Evolutionary conservation across 2,797 vertebrate genomes (phyloP).

Genomic region (Anguilla obscura): DNA sequence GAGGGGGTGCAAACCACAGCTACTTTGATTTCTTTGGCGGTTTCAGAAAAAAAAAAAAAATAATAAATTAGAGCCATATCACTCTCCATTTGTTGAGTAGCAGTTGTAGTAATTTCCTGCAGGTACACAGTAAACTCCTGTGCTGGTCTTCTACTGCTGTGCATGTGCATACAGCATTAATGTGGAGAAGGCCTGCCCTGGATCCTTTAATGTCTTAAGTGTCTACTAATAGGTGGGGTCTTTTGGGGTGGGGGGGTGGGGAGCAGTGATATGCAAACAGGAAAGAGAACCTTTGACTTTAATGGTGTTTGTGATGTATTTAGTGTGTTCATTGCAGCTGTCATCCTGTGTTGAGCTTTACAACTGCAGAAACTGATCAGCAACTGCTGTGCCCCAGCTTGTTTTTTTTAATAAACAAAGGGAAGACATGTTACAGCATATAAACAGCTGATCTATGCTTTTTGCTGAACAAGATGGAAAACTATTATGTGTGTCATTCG

Average conservation of each 20-base stretch:
- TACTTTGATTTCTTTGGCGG: not conserved
- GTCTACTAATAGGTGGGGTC: not conserved
- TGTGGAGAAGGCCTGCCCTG: not conserved
- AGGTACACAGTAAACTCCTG: not conserved
- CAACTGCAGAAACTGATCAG: no score
- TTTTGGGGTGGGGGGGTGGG: not conserved
- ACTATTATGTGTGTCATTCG: not conserved
- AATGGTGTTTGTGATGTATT: not conserved
- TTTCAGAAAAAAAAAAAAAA: not conserved
- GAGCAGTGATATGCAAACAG: not conserved
- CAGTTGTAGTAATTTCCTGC: not conserved
- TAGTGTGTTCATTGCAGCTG: not conserved
- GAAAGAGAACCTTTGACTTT: not conserved
- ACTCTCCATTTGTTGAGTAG: not conserved
- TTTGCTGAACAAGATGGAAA: not conserved
- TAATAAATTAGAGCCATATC: not conserved
- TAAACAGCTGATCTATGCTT: not conserved
- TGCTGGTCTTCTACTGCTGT: no score
- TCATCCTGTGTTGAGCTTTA: no score
- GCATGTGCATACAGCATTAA: not conserved
- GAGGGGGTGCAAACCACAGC: not conserved
- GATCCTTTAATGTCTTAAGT: not conserved
- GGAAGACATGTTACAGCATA: no score
- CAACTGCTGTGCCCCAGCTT: no score
- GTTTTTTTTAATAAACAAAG: no score